phyloP scores from a whole-genome alignment of 1,140 invertebrate species.

The Achroia grisella region DNA sequence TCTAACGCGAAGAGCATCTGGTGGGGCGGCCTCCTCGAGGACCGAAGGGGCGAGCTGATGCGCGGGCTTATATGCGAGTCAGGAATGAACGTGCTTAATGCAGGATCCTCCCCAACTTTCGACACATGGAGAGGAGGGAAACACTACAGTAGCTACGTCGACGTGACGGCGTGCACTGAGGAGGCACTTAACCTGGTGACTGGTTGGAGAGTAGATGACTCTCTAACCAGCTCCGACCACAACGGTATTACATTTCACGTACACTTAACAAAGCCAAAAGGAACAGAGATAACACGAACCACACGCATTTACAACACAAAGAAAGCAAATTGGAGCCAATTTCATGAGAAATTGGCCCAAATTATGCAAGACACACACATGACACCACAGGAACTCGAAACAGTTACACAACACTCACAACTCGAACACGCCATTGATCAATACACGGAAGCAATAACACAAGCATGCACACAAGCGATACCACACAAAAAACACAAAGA shows the following conservation, averaged over 20 bases:
- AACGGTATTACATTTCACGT: constrained; percentile 5
- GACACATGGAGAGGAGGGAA: constrained; percentile 15
- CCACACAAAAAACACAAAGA: too few relatives aligned
- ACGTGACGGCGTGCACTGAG: too few relatives aligned
- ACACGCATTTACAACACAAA: too few relatives aligned
- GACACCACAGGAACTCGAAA: constrained; percentile 4
- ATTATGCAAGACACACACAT: too few relatives aligned
- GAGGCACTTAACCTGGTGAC: too few relatives aligned
- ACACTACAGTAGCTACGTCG: too few relatives aligned
- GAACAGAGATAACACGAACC: too few relatives aligned
- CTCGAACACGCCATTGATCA: background rate
- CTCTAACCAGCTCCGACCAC: constrained; percentile 7
- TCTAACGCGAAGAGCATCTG: too few relatives aligned
- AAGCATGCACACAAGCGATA: too few relatives aligned
- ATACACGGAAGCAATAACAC: background rate
- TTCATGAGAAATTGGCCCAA: too few relatives aligned
- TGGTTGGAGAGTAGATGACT: too few relatives aligned
- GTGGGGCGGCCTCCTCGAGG: constrained; percentile 11
- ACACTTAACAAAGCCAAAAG: background rate
- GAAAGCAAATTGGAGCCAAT: too few relatives aligned
- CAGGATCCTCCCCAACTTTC: constrained; percentile 15
- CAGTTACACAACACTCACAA: constrained; percentile 12
- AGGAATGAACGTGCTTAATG: constrained; percentile 13
- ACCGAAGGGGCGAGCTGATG: constrained; percentile 8
- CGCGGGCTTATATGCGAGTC: constrained; percentile 4